phyloP scores from a whole-genome alignment of 2,888 invertebrate species.

The Tholera decimalis region DNA sequence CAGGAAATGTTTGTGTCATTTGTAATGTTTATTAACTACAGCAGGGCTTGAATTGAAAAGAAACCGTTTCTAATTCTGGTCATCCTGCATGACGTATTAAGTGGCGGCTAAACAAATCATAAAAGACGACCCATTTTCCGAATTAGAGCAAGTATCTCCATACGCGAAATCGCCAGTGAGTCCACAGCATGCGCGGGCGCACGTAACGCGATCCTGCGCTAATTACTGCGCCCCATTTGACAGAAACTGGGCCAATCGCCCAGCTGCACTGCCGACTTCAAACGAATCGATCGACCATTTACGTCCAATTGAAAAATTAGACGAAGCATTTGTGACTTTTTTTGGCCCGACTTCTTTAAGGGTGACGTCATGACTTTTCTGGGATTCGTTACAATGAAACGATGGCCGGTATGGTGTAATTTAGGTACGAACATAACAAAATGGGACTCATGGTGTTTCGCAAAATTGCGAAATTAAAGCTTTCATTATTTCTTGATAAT shows the following conservation, averaged over 20 bases:
- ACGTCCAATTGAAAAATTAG: conserved; percentile 80
- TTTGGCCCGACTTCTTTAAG: conserved; percentile 24
- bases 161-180: conserved; percentile 56
- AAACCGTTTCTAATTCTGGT: background rate
- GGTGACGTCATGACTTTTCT: conserved; percentile 49
- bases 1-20: background rate
- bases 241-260: conserved; percentile 66
- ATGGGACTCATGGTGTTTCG: conserved; percentile 53
- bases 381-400: conserved; percentile 24
- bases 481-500: conserved; percentile 54
- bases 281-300: conserved; percentile 77
- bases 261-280: conserved; percentile 68
- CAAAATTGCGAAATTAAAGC: conserved; percentile 56
- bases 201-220: conserved; percentile 73
- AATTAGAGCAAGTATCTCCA: conserved; percentile 57
- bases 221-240: conserved; percentile 68
- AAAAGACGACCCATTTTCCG: conserved; percentile 53
- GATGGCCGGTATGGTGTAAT: conserved; percentile 23
- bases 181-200: conserved; percentile 63
- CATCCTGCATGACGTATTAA: background rate
- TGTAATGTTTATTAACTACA: too few species aligned
- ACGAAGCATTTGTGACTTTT: conserved; percentile 36
- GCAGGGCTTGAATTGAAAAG: too few species aligned
- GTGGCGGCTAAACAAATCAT: conserved; percentile 36
- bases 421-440: conserved; percentile 25